Conservation (phyloP, 2,113 vertebrate species). For the Pseudolaguvia tuberculata region DNA sequence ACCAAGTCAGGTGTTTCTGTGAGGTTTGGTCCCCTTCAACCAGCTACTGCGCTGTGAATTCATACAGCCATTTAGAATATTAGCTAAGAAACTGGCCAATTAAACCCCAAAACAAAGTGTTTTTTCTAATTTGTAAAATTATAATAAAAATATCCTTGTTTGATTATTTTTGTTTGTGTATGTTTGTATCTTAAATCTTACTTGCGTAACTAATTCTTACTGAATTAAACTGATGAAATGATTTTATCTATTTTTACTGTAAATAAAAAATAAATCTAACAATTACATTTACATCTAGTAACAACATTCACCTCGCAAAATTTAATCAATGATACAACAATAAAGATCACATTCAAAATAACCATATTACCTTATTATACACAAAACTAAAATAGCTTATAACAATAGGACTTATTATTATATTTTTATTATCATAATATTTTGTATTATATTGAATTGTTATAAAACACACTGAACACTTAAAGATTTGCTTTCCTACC, state of each 20-base stretch:
- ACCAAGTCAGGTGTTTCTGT: slow-evolving; percentile 96
- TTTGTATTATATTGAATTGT: neutral
- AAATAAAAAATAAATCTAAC: neutral
- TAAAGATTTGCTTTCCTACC: neutral
- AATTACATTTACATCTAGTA: neutral
- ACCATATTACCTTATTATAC: too few species aligned
- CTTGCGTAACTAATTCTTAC: slow-evolving; percentile 18
- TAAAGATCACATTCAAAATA: neutral
- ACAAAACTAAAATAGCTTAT: too few species aligned
- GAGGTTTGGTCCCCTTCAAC: slow-evolving; percentile 99
- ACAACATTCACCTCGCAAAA: neutral
- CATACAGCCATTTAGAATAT: slow-evolving; percentile 56
- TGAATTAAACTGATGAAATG: too few species aligned
- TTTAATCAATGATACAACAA: neutral
- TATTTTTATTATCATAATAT: too few species aligned
- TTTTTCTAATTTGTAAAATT: neutral
- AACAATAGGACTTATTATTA: too few species aligned
- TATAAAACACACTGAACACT: neutral
- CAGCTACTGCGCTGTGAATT: slow-evolving; percentile 91
- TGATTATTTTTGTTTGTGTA: neutral
- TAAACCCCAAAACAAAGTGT: neutral
- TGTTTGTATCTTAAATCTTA: rapidly evolving
- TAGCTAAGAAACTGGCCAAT: neutral
- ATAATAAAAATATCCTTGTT: neutral
- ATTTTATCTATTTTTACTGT: neutral